A percentile compares a stretch with the other conserved stretches of the same genome.
phyloP scores from a whole-genome alignment of 64 coral and sea anemone species.

The Actinia tenebrosa region DNA sequence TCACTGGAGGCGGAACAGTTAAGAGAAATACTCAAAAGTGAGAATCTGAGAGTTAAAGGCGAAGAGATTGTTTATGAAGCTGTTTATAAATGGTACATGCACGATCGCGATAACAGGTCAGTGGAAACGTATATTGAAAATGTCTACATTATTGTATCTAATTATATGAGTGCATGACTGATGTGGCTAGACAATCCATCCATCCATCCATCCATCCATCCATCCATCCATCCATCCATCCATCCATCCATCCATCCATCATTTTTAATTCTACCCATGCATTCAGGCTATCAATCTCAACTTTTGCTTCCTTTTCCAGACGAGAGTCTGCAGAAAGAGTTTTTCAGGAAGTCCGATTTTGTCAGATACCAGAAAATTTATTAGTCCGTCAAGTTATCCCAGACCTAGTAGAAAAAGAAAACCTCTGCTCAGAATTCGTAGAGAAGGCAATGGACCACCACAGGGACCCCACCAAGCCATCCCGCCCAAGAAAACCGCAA shows the following conservation, averaged over 20 bases:
- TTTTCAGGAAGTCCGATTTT: conserved; percentile 17
- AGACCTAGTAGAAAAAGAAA: conserved; percentile 3
- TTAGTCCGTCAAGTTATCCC: background rate
- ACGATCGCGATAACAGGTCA: conserved; percentile 52
- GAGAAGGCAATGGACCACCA: conserved; percentile 17
- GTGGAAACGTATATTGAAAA: background rate
- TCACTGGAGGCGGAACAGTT: conserved; percentile 53
- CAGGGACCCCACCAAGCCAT: conserved; percentile 4
- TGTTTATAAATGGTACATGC: conserved; percentile 61
- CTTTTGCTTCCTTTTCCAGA: background rate
- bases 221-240: too few species aligned
- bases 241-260: too few species aligned
- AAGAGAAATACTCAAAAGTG: conserved; percentile 67
- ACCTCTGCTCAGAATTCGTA: background rate
- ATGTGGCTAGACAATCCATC: too few species aligned
- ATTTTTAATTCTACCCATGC: too few species aligned
- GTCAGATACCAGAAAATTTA: background rate
- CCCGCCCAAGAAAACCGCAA: background rate
- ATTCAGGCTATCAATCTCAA: background rate
- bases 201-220: too few species aligned
- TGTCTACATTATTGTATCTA: background rate
- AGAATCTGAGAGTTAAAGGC: conserved; percentile 68
- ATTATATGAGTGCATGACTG: too few species aligned
- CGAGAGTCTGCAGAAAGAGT: conserved; percentile 3
- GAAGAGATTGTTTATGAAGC: conserved; percentile 85